Base-by-base conservation (phyloP, 92 coral and sea anemone species). In the Phenganax subtilis region DNA sequence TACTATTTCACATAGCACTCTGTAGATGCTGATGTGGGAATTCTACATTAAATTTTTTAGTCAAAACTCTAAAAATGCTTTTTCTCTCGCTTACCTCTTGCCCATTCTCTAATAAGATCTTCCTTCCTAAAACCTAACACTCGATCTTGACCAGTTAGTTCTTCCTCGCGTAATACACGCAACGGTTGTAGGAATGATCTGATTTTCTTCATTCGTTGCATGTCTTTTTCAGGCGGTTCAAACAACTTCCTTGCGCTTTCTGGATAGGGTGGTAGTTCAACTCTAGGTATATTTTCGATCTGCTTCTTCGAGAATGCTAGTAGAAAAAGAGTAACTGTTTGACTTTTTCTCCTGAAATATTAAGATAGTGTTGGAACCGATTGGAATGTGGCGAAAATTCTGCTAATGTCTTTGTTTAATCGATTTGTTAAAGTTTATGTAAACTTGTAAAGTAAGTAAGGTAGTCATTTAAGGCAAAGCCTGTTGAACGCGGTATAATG, bases 191-290 rank as follows among this genome's bases (percentile, higher is more conserved):
- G 56, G 25, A 79, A 64, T 9, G 57, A 6, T 53, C 83, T 63
- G 59, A 79, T 54, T 51, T 64, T 64, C 57, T 62, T 37, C 60
- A 65, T 17, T 27, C 51, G 59, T 51, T 79, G 44, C 30, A 79
- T 17, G 57, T 79, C 83, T 17, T 17, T 54, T 15, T 62, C 74
- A 14, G 74, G 16, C 12, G 65, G 14, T 52, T 53, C 7, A 54
- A 79, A 79, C 55, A 79, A 51, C 27, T 52, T 47, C 31, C 63
- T 79, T 51, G 83, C 83, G 8, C 57, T 8, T 63, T 63, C 83
- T 52, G 73, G 83, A 53, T 79, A 79, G 4, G 83, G 83, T 15
- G 83, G 83, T 30, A 64, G 69, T 12, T 63, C 16, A 12, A 79
- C 83, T 47, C 83, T 67, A 8, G 83, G 73, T 20, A 79, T 63